Percentiles rank a stretch among this genome's conserved stretches.
Conservation (phyloP, 2,113 vertebrate genomes). For the Pseudopipra pipra region DNA sequence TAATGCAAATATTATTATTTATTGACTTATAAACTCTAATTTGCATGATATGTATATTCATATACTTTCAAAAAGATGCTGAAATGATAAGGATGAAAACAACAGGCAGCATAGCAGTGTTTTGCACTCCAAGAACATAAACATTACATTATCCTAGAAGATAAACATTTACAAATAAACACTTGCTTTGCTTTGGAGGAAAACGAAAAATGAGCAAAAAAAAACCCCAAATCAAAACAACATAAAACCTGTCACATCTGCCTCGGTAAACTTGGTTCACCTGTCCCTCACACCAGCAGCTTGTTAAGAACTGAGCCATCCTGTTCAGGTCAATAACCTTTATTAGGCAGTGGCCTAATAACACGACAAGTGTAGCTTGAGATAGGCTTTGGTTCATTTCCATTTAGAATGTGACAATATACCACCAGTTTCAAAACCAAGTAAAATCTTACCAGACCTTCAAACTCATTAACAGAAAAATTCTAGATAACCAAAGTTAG, state of each 20-base stretch:
- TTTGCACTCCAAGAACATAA: slow-evolving; percentile 9
- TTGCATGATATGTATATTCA: slow-evolving; percentile 20
- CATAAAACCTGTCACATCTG: rapidly evolving
- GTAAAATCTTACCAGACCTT: background rate
- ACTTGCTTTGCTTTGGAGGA: background rate
- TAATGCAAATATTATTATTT: background rate
- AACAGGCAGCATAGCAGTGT: background rate
- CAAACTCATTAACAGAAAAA: background rate
- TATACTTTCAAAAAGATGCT: background rate
- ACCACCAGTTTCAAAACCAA: background rate
- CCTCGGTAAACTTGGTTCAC: background rate
- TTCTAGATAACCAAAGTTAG: background rate
- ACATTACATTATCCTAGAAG: background rate
- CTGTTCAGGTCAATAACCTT: background rate
- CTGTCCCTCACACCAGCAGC: background rate
- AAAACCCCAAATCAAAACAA: background rate
- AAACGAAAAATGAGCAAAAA: background rate
- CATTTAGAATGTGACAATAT: background rate
- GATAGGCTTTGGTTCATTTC: background rate
- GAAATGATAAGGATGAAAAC: background rate
- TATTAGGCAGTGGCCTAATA: background rate
- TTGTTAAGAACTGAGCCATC: background rate
- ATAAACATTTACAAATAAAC: slow-evolving; percentile 31
- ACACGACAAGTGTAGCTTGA: background rate
- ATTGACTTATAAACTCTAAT: slow-evolving; percentile 3